These are phyloP conservation scores for Chaunax sp. DNA, from an alignment of 2,797 vertebrate species.

Conservation along the genomic window DNA sequence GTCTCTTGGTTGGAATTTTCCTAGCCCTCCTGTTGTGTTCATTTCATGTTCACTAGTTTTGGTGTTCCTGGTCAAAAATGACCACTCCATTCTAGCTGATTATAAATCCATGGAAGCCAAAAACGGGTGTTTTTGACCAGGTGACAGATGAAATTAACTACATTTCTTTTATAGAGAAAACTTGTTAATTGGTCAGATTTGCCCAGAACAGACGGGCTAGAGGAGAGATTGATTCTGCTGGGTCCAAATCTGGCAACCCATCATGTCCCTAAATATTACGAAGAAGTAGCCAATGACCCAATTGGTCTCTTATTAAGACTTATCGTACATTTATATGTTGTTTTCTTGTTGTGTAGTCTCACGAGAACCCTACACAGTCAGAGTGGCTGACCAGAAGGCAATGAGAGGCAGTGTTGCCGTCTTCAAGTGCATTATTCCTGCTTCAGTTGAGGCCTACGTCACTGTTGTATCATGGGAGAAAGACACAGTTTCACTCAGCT, in stretches of 20 bases:
- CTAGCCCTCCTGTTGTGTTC: too few relatives aligned
- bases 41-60: too few relatives aligned
- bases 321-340: slow-evolving; percentile 7
- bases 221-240: neutral
- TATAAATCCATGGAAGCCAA: too few relatives aligned
- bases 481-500: slow-evolving; percentile 98
- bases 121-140: too few relatives aligned
- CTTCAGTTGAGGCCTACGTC: slow-evolving; percentile 98
- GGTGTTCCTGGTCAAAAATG: too few relatives aligned
- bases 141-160: too few relatives aligned
- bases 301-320: neutral
- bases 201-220: neutral
- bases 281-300: neutral
- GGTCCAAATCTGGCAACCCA: neutral
- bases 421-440: slow-evolving; percentile 99
- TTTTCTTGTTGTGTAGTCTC: slow-evolving; percentile 84
- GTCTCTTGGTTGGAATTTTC: neutral
- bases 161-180: too few relatives aligned
- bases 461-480: slow-evolving; percentile 99
- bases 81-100: too few relatives aligned
- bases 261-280: neutral
- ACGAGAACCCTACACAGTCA: slow-evolving; percentile 98
- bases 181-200: too few relatives aligned
- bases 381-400: slow-evolving; percentile 99
- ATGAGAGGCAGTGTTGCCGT: slow-evolving; percentile 99